phyloP scores from a whole-genome alignment of 2,888 invertebrate species.

The Caenorhabditis sp. region DNA sequence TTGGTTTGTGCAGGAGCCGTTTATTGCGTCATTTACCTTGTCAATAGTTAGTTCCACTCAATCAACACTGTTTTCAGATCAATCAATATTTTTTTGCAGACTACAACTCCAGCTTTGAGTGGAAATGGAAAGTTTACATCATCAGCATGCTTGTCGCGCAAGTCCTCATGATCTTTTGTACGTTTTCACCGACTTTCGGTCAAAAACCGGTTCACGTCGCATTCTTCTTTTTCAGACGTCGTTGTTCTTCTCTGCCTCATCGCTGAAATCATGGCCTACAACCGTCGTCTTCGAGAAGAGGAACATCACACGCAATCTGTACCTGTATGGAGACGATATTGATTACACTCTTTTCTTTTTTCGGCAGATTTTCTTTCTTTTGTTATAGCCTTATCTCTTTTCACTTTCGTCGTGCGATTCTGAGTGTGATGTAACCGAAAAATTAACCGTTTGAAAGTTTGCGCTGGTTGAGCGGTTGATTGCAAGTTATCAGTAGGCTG shows the following conservation, averaged over 20 bases:
- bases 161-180: slow-evolving; percentile 38
- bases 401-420: not conserved
- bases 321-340: slow-evolving; percentile 19
- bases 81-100: slow-evolving; percentile 8
- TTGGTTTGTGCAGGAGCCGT: slow-evolving; percentile 3
- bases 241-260: slow-evolving; percentile 26
- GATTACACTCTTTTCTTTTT: slow-evolving; percentile 4
- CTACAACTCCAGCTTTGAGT: not conserved
- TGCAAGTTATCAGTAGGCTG: not conserved
- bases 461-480: not conserved
- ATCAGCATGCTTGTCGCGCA: slow-evolving; percentile 33
- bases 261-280: slow-evolving; percentile 24
- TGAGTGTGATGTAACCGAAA: no score
- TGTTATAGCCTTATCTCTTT: not conserved
- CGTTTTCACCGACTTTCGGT: not conserved
- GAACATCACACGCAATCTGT: slow-evolving; percentile 5
- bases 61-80: not conserved
- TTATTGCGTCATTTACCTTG: slow-evolving; percentile 3
- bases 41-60: slow-evolving; percentile 9
- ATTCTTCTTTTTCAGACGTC: slow-evolving; percentile 29
- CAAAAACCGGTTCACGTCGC: not conserved
- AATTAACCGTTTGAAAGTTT: no score
- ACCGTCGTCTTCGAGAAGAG: slow-evolving; percentile 28
- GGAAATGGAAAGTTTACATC: slow-evolving; percentile 28
- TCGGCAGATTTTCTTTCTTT: not conserved